Base-by-base conservation (phyloP, 2,797 vertebrate genomes). In the Typhlichthys eigenmanni region DNA sequence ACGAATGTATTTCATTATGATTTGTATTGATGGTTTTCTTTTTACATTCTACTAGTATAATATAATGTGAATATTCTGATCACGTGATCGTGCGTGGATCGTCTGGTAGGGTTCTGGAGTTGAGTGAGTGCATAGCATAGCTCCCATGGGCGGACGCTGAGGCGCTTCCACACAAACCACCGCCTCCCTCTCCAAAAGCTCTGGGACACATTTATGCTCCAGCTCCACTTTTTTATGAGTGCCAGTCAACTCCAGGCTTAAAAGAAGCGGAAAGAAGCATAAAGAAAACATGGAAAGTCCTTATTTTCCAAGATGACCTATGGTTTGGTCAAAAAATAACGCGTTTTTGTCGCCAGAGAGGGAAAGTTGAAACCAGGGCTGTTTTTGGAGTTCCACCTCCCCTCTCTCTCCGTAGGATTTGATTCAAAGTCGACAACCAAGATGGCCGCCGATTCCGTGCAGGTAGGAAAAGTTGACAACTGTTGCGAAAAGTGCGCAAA, bases 371-470 rank as follows among this genome's bases (percentile, higher is more conserved):
- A 82, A 59, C 63, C 82, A 59, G 61, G 88, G 59, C 69, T 88
- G 91, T 92, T 80, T 74, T 92, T 83, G 90, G 87, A 91, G 76
- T 83, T 73, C 80, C 85, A 84, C 81, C 85, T 79, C 83, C 84
- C 85, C 88, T 84, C 79, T 48, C 58, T 55, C 67, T 64, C 75
- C 58, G 62, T 48, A 89, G 87, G 89, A 87, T 90, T 89, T 89
- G 90, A 92, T 91, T 92, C 89, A 92, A 91, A 92, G 88, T 90
- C 90, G 86, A 91, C 88, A 92, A 91, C 82, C 90, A 93, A 93
- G 91, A 93, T 93, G 92, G 92, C 92, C 83, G 92, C 91, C 85
- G 92, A 93, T 71, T 91, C 92, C 87, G 90, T 93, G 92, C 92
- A 93, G 92, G 92, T 93, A 93, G 88, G 91, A 92, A 92, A 93